A percentile compares a stretch with the other conserved stretches of the same genome.
Evolutionary conservation across 2,888 invertebrate species (phyloP).

Genomic region (Machimus rusticus): DNA sequence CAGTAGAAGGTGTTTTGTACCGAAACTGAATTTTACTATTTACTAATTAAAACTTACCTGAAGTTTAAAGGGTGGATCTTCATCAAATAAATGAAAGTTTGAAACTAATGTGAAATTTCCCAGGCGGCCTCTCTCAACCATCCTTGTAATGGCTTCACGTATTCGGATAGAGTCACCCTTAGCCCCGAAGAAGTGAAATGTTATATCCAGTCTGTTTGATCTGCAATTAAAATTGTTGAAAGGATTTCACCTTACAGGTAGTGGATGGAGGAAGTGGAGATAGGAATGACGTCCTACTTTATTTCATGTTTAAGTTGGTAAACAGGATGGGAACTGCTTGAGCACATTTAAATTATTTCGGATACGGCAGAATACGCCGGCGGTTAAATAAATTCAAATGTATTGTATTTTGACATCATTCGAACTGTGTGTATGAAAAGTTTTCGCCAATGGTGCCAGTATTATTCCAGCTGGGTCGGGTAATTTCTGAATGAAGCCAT

Average conservation of each 20-base stretch:
- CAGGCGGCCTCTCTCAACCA: conserved; percentile 69
- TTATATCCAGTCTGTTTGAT: conserved; percentile 65
- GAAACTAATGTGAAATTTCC: conserved; percentile 70
- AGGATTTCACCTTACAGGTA: not conserved
- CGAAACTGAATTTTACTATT: not conserved
- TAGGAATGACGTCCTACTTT: not conserved
- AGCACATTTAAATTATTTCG: not conserved
- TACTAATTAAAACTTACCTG: conserved; percentile 65
- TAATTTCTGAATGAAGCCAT: not conserved
- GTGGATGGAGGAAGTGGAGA: not conserved
- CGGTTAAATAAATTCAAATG: not conserved
- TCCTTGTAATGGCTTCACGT: conserved; percentile 65
- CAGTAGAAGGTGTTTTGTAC: not conserved
- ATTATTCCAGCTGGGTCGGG: not conserved
- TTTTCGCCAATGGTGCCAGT: not conserved
- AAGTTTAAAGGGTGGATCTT: conserved; percentile 74
- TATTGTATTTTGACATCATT: not conserved
- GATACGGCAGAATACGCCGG: not conserved
- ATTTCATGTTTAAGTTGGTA: not conserved
- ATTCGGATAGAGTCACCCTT: conserved; percentile 61
- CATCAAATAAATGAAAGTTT: conserved; percentile 73
- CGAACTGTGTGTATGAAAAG: not conserved
- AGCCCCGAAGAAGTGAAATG: conserved; percentile 64
- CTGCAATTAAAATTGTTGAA: conserved; percentile 48
- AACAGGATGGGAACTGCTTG: not conserved